These are phyloP conservation scores for Rugalucina vietnamica DNA, from an alignment of 2,888 invertebrate species.

Conservation along the genomic window DNA sequence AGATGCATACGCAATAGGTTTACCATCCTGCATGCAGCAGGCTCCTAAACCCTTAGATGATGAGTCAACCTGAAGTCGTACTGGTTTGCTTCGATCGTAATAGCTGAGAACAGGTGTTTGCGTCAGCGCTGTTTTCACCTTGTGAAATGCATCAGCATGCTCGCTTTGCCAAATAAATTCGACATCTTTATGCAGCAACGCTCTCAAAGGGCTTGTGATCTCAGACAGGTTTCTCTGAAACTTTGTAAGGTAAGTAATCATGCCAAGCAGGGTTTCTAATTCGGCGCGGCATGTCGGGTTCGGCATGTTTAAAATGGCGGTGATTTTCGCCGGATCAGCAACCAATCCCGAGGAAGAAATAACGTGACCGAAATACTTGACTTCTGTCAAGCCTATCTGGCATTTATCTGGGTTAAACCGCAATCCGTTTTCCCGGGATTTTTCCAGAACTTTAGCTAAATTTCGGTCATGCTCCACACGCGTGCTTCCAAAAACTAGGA, in stretches of 20 bases:
- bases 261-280: conserved; percentile 4
- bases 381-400: no score
- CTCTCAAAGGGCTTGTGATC: conserved; percentile 26
- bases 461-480: background rate
- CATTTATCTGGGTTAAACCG: no score
- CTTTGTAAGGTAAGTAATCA: background rate
- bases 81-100: no score
- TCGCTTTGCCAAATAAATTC: background rate
- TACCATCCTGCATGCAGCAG: no score
- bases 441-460: background rate
- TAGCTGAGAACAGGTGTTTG: no score
- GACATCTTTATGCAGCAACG: background rate
- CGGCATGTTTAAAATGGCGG: background rate
- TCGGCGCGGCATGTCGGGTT: background rate
- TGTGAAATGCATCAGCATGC: background rate
- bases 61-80: no score
- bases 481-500: no score
- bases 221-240: background rate
- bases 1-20: no score
- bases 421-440: no score
- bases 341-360: background rate
- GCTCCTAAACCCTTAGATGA: no score
- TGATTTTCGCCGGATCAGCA: background rate
- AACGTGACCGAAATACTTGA: background rate
- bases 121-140: no score